Base-by-base conservation (phyloP, 2,113 vertebrate genomes). In the Pollimyrus isidori region DNA sequence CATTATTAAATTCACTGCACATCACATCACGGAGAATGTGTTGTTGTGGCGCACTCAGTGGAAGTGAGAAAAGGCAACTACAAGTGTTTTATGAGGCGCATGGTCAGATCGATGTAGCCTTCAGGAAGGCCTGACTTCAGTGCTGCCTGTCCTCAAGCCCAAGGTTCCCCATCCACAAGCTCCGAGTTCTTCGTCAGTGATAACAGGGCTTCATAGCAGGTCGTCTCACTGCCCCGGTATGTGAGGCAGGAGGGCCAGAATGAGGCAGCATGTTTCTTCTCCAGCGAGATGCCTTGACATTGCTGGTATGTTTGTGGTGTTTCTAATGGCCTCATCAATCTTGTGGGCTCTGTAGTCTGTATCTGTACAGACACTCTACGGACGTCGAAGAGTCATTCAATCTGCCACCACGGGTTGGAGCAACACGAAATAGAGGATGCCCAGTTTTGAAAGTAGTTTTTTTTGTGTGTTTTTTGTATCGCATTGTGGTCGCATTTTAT, bases 41-140 rank as follows among this genome's bases (percentile, higher is more conserved):
- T 91, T 73, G 91, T 91, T 90, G 88, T 88, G 88, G 91, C 52
- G 42, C 45, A 17, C 92, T 91, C 90, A 73, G 53, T 89, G 90
- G 91, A 92, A 94, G 93, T 93, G 92, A 94, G 92, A 91, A 91
- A 92, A 91, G 89, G 91, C 94, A 94, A 95, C 95, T 94, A 93
- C 90, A 93, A 90, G 89, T 92, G 92, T 89, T 93, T 91, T 91
- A 93, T 52, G 19, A 90, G 30, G 92, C 84, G 42, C 90, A 90
- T 92, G 58, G 46, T 90, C 76, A 89, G 92, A 93, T 94, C 93
- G 94, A 93, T 92, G 91, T 89, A 4, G 91, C 91, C 93, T 95
- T 94, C 95, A 92, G 95, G 90, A 52, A 89, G 87, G 92, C 92
- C 92, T 88, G 87, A 35, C 10, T 91, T 88, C 53, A 88, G 49